These are phyloP conservation scores for Typhlomys cinereus DNA, from an alignment of 2,113 vertebrate species.

Conservation along the genomic window DNA sequence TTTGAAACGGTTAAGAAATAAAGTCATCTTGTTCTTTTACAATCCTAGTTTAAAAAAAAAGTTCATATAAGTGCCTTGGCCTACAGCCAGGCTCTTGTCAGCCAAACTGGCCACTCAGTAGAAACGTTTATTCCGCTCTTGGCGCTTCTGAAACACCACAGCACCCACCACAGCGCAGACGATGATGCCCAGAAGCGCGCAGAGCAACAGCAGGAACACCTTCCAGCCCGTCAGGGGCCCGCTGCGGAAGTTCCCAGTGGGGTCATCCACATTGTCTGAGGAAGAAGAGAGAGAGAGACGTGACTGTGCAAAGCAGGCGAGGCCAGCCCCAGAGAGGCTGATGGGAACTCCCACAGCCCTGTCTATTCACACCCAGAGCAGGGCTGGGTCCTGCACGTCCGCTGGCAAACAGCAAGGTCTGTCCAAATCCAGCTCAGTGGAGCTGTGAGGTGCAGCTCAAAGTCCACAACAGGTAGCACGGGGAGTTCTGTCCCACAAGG, in stretches of 20 bases:
- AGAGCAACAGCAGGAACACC: slow-evolving; percentile 96
- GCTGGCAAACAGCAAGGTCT: not conserved
- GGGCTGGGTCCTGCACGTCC: not conserved
- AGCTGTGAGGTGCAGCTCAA: too few relatives aligned
- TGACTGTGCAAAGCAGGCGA: rapidly evolving
- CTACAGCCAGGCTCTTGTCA: not conserved
- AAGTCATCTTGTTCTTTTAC: slow-evolving; percentile 80
- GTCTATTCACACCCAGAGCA: too few relatives aligned
- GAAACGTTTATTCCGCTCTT: slow-evolving; percentile 98
- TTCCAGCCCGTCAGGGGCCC: slow-evolving; percentile 97
- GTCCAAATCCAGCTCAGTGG: not conserved
- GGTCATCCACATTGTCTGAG: slow-evolving; percentile 97
- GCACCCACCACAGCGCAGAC: slow-evolving; percentile 97
- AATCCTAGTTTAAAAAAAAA: slow-evolving; percentile 80
- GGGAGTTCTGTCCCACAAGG: too few relatives aligned
- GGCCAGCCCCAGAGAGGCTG: rapidly evolving
- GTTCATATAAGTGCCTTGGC: slow-evolving; percentile 71
- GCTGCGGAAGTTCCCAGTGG: slow-evolving; percentile 95
- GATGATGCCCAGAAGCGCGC: slow-evolving; percentile 95
- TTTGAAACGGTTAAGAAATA: slow-evolving; percentile 87
- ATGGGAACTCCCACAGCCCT: not conserved
- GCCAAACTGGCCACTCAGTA: slow-evolving; percentile 85
- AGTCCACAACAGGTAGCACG: not conserved
- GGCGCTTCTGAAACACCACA: slow-evolving; percentile 98
- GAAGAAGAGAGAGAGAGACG: not conserved